These are phyloP conservation scores for Sisyra nigra DNA, from an alignment of 2,888 invertebrate species.

Conservation along the genomic window DNA sequence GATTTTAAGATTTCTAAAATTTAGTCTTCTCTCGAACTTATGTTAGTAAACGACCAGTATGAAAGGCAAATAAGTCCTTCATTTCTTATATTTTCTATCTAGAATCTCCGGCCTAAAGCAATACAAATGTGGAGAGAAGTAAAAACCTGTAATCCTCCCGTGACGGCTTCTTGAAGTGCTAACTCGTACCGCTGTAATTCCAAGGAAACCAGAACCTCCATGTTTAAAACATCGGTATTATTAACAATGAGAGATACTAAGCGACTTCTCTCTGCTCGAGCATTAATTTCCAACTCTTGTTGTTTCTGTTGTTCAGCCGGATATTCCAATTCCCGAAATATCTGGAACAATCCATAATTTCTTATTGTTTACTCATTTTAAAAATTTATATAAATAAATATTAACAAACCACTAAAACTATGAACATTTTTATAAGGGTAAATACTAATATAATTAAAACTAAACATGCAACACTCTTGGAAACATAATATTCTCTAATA, in stretches of 20 bases:
- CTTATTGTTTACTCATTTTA: not conserved
- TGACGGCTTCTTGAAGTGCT: constrained; percentile 55
- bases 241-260: constrained; percentile 44
- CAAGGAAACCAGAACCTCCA: constrained; percentile 35
- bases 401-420: too few species aligned
- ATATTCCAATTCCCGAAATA: constrained; percentile 62
- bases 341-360: constrained; percentile 30
- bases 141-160: constrained; percentile 39
- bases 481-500: too few species aligned
- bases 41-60: too few species aligned
- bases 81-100: too few species aligned
- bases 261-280: constrained; percentile 35
- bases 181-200: constrained; percentile 36
- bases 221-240: constrained; percentile 36
- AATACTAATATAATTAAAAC: too few species aligned
- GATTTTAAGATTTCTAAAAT: too few species aligned
- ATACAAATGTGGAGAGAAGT: not conserved
- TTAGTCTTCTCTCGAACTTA: too few species aligned
- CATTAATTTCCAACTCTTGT: constrained; percentile 23
- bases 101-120: too few species aligned
- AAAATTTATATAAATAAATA: too few species aligned
- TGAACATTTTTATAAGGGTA: too few species aligned
- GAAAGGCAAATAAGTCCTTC: too few species aligned
- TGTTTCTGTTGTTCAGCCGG: constrained; percentile 59
- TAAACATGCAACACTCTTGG: too few species aligned